Conservation (phyloP, 2,888 invertebrate species). For the Kuschelorhynchus macadamiae region DNA sequence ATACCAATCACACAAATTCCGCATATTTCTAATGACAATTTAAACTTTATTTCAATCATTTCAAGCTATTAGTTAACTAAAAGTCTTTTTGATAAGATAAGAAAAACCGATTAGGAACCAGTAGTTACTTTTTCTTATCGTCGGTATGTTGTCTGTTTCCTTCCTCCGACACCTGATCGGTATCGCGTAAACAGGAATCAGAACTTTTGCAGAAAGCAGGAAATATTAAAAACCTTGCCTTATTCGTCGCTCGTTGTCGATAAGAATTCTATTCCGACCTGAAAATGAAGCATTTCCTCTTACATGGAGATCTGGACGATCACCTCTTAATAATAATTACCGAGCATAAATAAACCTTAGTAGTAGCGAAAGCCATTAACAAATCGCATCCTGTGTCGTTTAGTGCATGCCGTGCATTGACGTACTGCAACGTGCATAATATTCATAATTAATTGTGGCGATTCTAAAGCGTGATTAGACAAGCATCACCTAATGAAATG, state of each 20-base stretch:
- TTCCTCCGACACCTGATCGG: constrained; percentile 32
- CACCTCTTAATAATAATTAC: constrained; percentile 52
- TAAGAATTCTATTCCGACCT: constrained; percentile 41
- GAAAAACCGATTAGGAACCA: constrained; percentile 3
- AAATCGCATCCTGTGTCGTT: constrained; percentile 47
- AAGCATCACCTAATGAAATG: too few species aligned
- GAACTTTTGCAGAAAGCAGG: constrained; percentile 44
- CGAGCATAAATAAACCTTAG: constrained; percentile 46
- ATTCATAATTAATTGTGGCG: too few species aligned
- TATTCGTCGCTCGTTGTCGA: constrained; percentile 22
- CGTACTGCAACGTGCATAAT: constrained; percentile 14
- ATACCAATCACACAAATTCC: too few species aligned
- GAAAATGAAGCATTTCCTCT: constrained; percentile 48
- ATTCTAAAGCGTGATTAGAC: too few species aligned
- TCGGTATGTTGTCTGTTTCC: constrained; percentile 27
- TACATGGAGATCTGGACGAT: constrained; percentile 46
- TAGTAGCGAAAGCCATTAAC: constrained; percentile 44
- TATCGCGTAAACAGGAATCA: constrained; percentile 34
- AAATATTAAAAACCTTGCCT: constrained; percentile 44
- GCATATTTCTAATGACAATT: too few species aligned
- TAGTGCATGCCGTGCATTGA: constrained; percentile 24
- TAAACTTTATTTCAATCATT: neutral
- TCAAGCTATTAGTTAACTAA: neutral
- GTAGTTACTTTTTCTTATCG: neutral
- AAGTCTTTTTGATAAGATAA: constrained; percentile 1